Conservation (phyloP, 2,113 vertebrate genomes). For the Fregetta grallaria region DNA sequence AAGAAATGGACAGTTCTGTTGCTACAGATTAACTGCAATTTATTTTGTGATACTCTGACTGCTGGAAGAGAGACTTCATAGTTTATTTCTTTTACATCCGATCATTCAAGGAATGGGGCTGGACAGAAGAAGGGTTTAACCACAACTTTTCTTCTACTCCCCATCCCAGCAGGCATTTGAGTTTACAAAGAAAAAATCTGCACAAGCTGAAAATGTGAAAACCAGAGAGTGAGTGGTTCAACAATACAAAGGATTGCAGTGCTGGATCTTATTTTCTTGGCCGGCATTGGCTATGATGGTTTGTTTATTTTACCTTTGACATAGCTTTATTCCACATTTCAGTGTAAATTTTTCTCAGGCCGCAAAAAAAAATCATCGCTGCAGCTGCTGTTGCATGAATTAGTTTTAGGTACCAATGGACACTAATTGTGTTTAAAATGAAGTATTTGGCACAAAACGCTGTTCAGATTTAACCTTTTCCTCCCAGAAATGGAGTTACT, state of each 20-base stretch:
- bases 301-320: constrained; percentile 40
- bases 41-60: not conserved
- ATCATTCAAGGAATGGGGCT: not conserved
- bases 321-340: not conserved
- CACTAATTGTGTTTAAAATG: not conserved
- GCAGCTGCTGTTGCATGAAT: not conserved
- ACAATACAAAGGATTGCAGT: not conserved
- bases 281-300: not conserved
- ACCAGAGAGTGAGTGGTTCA: not conserved
- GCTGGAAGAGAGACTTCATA: not conserved
- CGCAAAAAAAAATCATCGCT: not conserved
- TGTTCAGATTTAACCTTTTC: not conserved
- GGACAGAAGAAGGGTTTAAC: not conserved
- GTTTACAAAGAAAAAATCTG: not conserved
- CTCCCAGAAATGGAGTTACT: not conserved
- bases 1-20: not conserved
- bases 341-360: not conserved
- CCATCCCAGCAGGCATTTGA: not conserved
- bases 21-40: not conserved
- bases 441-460: not conserved
- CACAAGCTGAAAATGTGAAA: not conserved
- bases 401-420: not conserved
- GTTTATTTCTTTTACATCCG: not conserved
- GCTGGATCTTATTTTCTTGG: constrained; percentile 15
- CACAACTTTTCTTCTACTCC: not conserved